Conservation (phyloP, 2,797 vertebrate genomes). For the Sandelia bainsii region DNA sequence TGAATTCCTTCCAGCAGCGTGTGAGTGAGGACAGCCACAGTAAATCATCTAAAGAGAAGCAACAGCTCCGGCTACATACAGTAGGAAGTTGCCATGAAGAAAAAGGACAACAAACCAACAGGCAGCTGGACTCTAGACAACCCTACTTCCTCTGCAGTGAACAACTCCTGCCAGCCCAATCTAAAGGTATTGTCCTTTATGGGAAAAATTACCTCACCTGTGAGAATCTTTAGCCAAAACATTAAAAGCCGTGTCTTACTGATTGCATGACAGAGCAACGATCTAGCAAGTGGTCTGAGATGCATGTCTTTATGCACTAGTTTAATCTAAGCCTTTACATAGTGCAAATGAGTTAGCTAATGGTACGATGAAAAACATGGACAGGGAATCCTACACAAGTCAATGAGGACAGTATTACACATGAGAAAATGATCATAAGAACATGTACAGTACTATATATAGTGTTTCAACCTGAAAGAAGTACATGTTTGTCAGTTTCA, state of each 20-base stretch:
- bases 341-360: neutral
- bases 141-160: constrained; percentile 47
- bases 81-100: constrained; percentile 62
- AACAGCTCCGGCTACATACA: constrained; percentile 70
- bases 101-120: constrained; percentile 77
- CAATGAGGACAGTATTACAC: neutral
- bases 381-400: neutral
- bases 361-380: neutral
- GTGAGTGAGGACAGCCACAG: constrained; percentile 54
- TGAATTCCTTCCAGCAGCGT: constrained; percentile 53
- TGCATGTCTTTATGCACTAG: neutral
- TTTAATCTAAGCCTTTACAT: no score
- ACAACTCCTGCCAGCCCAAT: constrained; percentile 79
- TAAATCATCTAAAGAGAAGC: constrained; percentile 73
- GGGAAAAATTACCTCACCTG: neutral
- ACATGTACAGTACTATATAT: neutral
- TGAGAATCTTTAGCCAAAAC: no score
- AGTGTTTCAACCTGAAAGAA: constrained; percentile 13
- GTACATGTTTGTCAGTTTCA: constrained; percentile 23
- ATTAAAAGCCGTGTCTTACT: no score
- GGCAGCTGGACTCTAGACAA: constrained; percentile 68
- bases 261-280: no score
- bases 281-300: no score
- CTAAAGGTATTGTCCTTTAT: constrained; percentile 87
- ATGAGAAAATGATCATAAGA: constrained; percentile 2